Evolutionary conservation across 2,113 vertebrate species (phyloP).

Genomic region (Barnardius zonarius): DNA sequence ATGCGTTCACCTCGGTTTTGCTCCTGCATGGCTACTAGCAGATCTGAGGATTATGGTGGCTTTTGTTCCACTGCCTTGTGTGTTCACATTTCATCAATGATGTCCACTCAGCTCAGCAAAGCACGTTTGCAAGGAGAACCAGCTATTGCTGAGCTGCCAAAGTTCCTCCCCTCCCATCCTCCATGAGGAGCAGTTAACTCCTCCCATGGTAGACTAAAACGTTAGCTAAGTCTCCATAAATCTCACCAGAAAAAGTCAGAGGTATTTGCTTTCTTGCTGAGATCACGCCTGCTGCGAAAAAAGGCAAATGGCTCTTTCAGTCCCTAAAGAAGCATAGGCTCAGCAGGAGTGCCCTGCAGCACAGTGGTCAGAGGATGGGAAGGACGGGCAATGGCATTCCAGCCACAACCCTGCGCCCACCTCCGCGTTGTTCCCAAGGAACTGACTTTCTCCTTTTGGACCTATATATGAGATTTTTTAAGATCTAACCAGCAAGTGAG

Average conservation of each 20-base stretch:
- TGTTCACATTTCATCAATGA: neutral
- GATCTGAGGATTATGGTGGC: neutral
- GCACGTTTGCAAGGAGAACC: constrained; percentile 12
- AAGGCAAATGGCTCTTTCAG: neutral
- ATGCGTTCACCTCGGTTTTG: neutral
- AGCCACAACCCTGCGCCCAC: neutral
- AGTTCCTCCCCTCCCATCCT: neutral
- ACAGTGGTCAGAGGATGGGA: neutral
- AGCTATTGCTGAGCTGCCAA: constrained; percentile 46
- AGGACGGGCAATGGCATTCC: neutral
- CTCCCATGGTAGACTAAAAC: neutral
- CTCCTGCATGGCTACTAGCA: neutral
- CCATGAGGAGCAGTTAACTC: neutral
- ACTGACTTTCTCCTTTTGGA: neutral
- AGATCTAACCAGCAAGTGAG: neutral
- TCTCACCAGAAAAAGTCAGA: neutral
- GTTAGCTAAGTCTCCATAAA: neutral
- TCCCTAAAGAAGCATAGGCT: neutral
- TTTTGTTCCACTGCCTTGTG: neutral
- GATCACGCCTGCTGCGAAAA: neutral
- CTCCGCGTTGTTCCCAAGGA: neutral
- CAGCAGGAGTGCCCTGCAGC: neutral
- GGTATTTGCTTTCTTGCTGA: neutral
- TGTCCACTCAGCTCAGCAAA: neutral
- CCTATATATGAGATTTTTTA: neutral